Evolutionary conservation across 2,113 vertebrate species (phyloP), one percentile per base, ranked within the genome.

Genomic region (Meles meles): DNA sequence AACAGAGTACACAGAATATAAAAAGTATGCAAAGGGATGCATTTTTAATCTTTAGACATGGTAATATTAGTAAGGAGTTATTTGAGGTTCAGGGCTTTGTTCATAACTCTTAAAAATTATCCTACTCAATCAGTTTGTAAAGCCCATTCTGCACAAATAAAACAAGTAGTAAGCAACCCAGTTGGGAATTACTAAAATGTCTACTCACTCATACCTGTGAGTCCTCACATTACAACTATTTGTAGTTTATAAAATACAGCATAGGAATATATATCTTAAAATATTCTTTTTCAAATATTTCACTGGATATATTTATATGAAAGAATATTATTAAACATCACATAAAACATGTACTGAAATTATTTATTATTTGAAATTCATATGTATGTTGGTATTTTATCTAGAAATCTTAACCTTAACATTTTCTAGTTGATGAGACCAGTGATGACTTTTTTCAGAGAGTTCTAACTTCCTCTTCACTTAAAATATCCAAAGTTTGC

Each of bases 91-190:
- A 52, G 44, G 6, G 52, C 0, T 61, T 79, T 63, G 8, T 80
- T 25, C 2, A 11, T 80, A 86, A 86, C 1, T 72, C 9, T 59
- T 82, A 31, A 9, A 61, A 63, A 2, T 13, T 5, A 4, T 37
- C 49, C 25, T 65, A 72, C 0, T 63, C 6, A 79, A 17, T 79
- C 3, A 29, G 9, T 72, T 27, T 72, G 17, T 34, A 83, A 63
- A 44, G 21, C 17, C 7, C 23, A 59, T 55, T 71, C 15, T 42
- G 6, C 12, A 59, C 37, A 90, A 86, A 63, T 5, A 67, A 42
- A 42, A 9, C 0, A 1, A 61, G 7, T 29, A 42, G 7, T 37
- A 80, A 90, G 4, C 0, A 72, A 47, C 0, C 0, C 14, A 63
- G 2, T 39, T 39, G 67, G 17, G 23, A 72, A 42, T 2, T 74